Evolutionary conservation across 2,888 invertebrate genomes (phyloP).

Genomic region (Drosophila kuntzei): DNA sequence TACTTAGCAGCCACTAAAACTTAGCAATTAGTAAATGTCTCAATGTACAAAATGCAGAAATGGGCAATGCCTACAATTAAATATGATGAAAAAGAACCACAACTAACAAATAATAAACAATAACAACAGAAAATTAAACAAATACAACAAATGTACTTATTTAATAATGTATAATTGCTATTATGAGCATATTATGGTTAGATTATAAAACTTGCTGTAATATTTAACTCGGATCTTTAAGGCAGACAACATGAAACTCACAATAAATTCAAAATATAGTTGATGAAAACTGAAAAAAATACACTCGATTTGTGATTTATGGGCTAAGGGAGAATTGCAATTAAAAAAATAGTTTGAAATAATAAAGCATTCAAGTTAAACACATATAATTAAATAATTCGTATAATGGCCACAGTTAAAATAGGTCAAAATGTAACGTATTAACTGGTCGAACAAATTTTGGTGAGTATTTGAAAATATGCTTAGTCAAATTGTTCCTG

Average conservation of each 20-base stretch:
- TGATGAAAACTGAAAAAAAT: conserved; percentile 45
- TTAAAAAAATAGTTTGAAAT: background rate
- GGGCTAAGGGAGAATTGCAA: too few species aligned
- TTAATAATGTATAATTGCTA: conserved; percentile 37
- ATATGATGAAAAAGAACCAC: conserved; percentile 42
- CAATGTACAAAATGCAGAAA: conserved; percentile 71
- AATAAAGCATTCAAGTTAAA: background rate
- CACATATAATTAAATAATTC: background rate
- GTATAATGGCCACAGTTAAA: background rate
- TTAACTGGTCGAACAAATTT: too few species aligned
- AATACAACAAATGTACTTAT: conserved; percentile 48
- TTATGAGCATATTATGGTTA: conserved; percentile 48
- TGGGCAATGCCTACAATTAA: conserved; percentile 45
- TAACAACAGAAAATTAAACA: conserved; percentile 10
- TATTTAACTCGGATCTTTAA: conserved; percentile 71
- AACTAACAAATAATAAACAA: conserved; percentile 4
- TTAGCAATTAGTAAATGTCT: conserved; percentile 71
- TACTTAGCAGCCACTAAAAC: conserved; percentile 50
- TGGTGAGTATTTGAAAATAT: too few species aligned
- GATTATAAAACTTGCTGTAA: conserved; percentile 70
- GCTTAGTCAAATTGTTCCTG: too few species aligned
- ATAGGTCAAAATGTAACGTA: too few species aligned
- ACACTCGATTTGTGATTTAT: background rate
- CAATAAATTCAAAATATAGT: conserved; percentile 71
- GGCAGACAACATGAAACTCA: conserved; percentile 59